These are phyloP conservation scores for Athetis lepigone DNA, from an alignment of 2,888 invertebrate species.

Conservation along the genomic window DNA sequence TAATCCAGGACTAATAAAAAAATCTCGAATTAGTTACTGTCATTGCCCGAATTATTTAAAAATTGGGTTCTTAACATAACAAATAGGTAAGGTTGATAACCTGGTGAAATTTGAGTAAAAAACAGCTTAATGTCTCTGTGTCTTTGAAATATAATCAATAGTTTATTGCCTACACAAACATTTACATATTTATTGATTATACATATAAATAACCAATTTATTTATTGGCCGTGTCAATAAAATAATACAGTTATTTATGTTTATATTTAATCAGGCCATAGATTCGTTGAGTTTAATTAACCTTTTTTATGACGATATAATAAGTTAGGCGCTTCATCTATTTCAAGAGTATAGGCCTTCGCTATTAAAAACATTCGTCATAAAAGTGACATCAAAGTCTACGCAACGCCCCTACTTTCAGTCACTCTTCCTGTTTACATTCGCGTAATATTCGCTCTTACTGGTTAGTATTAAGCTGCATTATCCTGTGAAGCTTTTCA, in stretches of 20 bases:
- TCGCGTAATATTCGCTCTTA: slow-evolving; percentile 3
- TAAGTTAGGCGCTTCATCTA: slow-evolving; percentile 6
- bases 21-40: slow-evolving; percentile 2
- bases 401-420: not conserved
- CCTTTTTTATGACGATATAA: not conserved
- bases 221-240: slow-evolving; percentile 7
- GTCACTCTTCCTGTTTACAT: not conserved
- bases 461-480: accelerated
- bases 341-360: slow-evolving; percentile 50
- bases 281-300: not conserved
- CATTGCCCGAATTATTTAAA: slow-evolving; percentile 25
- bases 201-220: slow-evolving; percentile 6
- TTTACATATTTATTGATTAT: slow-evolving; percentile 40
- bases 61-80: slow-evolving; percentile 15
- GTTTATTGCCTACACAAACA: slow-evolving; percentile 8
- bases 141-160: slow-evolving; percentile 22
- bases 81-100: slow-evolving; percentile 51
- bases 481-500: slow-evolving; percentile 3
- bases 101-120: slow-evolving; percentile 17
- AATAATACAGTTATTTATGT: not conserved
- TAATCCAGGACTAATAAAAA: slow-evolving; percentile 23
- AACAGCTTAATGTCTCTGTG: slow-evolving; percentile 22
- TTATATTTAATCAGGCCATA: not conserved
- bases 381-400: slow-evolving; percentile 26
- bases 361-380: slow-evolving; percentile 50